A percentile compares a stretch with the other conserved stretches of the same genome.
phyloP scores from a whole-genome alignment of 1,140 invertebrate genomes.

The Drosophila rhopaloa region DNA sequence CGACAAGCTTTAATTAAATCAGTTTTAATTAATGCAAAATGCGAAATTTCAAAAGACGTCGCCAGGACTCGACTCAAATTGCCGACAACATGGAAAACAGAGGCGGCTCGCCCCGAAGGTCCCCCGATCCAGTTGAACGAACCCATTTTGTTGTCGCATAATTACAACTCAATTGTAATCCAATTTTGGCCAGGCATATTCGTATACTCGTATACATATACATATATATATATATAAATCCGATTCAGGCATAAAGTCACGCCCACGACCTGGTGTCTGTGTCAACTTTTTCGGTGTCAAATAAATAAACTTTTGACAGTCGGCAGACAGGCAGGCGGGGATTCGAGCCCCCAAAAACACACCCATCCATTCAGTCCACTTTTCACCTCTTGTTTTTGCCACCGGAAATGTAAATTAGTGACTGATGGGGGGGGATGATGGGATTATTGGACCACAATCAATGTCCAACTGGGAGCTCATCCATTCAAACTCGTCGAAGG shows the following conservation, averaged over 20 bases:
- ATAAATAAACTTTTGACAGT: conserved; percentile 82
- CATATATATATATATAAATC: conserved; percentile 52
- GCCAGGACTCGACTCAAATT: conserved; percentile 15
- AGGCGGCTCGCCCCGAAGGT: background rate
- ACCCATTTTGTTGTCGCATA: conserved; percentile 76
- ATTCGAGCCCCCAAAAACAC: background rate
- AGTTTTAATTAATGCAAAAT: conserved; percentile 83
- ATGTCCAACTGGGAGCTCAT: background rate
- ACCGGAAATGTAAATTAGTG: conserved; percentile 57
- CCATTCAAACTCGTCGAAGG: background rate
- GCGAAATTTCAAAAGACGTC: conserved; percentile 75
- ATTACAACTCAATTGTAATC: conserved; percentile 83
- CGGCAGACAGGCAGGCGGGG: conserved; percentile 63
- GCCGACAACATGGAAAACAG: conserved; percentile 48
- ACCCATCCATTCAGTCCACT: background rate
- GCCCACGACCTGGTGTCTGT: conserved; percentile 61
- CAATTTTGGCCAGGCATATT: conserved; percentile 67
- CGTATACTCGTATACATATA: too few relatives aligned
- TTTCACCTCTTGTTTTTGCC: background rate
- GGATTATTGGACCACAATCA: too few relatives aligned
- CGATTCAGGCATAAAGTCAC: conserved; percentile 52
- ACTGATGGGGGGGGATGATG: background rate
- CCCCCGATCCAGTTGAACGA: conserved; percentile 1
- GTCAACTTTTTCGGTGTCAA: conserved; percentile 79
- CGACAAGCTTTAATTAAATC: conserved; percentile 77